Base-by-base conservation (phyloP, 2,797 vertebrate species). In the Fistularia commersonii region DNA sequence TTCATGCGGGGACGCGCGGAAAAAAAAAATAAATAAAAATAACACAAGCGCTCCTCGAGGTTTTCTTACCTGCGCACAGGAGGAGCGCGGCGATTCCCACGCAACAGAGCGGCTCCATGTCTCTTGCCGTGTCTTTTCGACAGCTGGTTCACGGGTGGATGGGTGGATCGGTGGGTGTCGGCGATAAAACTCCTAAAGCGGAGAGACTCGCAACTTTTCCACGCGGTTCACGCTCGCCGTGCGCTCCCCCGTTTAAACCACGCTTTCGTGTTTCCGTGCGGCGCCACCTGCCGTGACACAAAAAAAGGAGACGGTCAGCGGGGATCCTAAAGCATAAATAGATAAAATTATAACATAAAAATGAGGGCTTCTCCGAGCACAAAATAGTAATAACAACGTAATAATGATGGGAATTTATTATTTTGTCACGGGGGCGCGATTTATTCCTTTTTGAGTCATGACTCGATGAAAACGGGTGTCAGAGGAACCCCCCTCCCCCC, bases 1-100 rank as follows among this genome's bases (percentile, higher is more conserved):
- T 45, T 51, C 33, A 38, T 40, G 41, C 32, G 11, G 1, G 1
- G 7, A 14, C 8, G 6, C 15, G 6, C 23, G 36, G n/a, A 23
- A 39, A 8, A 8, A 54, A 47, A 41, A 39, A 12, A 50, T 34
- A 62, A 45, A 45, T 12, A 38, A 37, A 32, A 13, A 6, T 8
- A 8, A 3, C 12, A 23, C 11, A 11, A 6, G n/a, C 33, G 34
- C 13, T 1, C 13, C 32, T 11, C 11, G 32, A 33, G 8, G 42
- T 6, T 11, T 13, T 75, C 85, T 83, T 79, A 91, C 90, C 88
- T 90, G 83, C 48, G 79, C 76, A 89, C 65, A 88, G 73, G 48
- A 90, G 61, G 10, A 89, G 76, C 56, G 81, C 65, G 32, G 66
- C 54, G 64, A 90, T 73, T 66, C 84, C 81, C 72, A 80, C 56